These are phyloP conservation scores for Ceyx erithaca DNA, from an alignment of 2,797 vertebrate genomes.

Conservation along the genomic window DNA sequence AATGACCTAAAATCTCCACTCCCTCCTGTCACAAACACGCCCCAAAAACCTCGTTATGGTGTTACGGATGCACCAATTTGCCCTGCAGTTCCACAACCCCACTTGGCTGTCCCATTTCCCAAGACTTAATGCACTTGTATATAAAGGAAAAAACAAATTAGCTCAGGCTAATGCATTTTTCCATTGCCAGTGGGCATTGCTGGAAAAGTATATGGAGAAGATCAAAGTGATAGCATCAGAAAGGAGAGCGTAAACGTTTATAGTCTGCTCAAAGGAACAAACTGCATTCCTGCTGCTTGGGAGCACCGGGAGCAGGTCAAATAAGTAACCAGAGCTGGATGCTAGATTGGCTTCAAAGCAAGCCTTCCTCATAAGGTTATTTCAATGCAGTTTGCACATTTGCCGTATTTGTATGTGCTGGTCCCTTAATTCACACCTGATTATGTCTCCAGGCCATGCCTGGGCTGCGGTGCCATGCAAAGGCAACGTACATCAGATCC, in stretches of 20 bases:
- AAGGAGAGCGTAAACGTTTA: constrained; percentile 68
- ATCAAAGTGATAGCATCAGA: constrained; percentile 77
- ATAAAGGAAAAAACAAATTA: constrained; percentile 80
- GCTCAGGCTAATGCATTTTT: constrained; percentile 85
- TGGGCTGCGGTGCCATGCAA: fast-evolving
- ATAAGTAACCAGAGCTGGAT: background rate
- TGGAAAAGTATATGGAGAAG: constrained; percentile 73
- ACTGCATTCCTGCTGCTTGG: background rate
- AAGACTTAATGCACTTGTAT: constrained; percentile 65
- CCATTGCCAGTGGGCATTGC: constrained; percentile 81
- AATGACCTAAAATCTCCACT: background rate
- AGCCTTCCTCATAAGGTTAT: background rate
- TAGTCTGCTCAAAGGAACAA: background rate
- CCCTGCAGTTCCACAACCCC: background rate
- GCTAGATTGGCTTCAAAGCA: background rate
- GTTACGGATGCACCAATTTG: background rate
- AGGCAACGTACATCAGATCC: background rate
- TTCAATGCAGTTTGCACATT: background rate
- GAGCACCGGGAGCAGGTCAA: background rate
- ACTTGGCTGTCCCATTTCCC: constrained; percentile 36
- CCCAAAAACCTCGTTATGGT: background rate
- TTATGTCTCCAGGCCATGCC: fast-evolving
- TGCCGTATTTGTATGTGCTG: background rate
- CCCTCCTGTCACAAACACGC: fast-evolving
- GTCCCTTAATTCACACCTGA: background rate